phyloP scores from a whole-genome alignment of 2,113 vertebrate species.

The Dipodomys merriami region DNA sequence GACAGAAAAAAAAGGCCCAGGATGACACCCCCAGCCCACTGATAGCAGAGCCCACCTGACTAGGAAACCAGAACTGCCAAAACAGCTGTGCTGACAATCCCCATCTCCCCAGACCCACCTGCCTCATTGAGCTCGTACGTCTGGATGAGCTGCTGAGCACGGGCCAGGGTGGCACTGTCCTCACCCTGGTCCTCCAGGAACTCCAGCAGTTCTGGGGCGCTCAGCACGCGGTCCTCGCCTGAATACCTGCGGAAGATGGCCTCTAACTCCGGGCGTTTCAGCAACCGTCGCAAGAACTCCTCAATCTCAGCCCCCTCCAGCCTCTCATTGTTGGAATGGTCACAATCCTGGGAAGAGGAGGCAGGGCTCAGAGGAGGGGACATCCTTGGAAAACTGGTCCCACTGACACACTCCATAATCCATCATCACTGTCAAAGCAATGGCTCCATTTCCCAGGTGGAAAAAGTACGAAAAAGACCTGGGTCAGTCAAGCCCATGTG shows the following conservation, averaged over 20 bases:
- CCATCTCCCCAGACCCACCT: conserved; percentile 82
- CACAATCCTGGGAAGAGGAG: conserved; percentile 89
- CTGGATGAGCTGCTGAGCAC: conserved; percentile 88
- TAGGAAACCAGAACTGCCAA: not conserved
- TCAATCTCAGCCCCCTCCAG: conserved; percentile 95
- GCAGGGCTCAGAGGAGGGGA: not conserved
- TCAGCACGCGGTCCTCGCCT: conserved; percentile 90
- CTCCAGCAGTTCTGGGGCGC: conserved; percentile 91
- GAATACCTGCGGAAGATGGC: conserved; percentile 92
- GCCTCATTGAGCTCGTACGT: conserved; percentile 93
- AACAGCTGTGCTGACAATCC: fast-evolving
- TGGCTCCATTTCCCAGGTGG: not conserved
- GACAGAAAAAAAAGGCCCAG: no score
- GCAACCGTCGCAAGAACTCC: conserved; percentile 93
- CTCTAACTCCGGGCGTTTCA: conserved; percentile 94
- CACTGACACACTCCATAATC: not conserved
- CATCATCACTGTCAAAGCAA: no score
- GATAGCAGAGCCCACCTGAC: not conserved
- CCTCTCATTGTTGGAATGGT: conserved; percentile 89
- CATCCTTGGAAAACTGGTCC: not conserved
- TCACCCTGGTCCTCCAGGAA: conserved; percentile 96
- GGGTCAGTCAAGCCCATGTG: not conserved
- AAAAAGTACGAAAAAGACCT: not conserved
- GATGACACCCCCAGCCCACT: not conserved
- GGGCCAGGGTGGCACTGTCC: conserved; percentile 84